phyloP scores from a whole-genome alignment of 2,113 vertebrate genomes.

The Pyrgilauda ruficollis region DNA sequence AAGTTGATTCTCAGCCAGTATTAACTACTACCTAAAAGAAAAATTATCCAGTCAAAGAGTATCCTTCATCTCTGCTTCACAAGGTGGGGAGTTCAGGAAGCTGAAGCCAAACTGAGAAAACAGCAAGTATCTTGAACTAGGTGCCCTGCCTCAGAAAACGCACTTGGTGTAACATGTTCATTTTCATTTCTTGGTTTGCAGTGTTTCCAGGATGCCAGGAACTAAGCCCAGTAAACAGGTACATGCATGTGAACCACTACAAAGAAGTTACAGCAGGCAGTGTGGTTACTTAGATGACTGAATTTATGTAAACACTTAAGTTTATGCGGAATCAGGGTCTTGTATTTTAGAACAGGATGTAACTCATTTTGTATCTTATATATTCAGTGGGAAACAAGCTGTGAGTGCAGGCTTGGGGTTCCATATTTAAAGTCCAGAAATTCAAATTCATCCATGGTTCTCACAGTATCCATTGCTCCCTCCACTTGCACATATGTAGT shows the following conservation, averaged over 20 bases:
- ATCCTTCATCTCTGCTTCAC: background rate
- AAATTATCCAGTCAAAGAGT: background rate
- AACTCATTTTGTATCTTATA: background rate
- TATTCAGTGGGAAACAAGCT: constrained; percentile 4
- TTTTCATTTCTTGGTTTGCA: background rate
- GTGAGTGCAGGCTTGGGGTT: constrained; percentile 2
- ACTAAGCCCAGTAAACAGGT: background rate
- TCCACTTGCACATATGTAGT: background rate
- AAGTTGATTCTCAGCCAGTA: background rate
- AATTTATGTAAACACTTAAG: background rate
- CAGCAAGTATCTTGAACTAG: background rate
- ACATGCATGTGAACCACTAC: background rate
- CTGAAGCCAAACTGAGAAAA: background rate
- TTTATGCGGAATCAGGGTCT: constrained; percentile 10
- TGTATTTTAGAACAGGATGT: background rate
- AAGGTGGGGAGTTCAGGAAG: background rate
- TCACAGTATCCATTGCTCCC: constrained; percentile 46
- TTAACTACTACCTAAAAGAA: background rate
- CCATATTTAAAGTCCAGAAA: constrained; percentile 45
- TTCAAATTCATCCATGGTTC: constrained; percentile 36
- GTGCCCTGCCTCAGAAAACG: background rate
- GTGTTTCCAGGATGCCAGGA: background rate
- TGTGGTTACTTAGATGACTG: background rate
- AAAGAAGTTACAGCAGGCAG: background rate
- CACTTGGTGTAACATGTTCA: fast-evolving